phyloP scores from a whole-genome alignment of 2,888 invertebrate species.

The Chrysina gloriosa region DNA sequence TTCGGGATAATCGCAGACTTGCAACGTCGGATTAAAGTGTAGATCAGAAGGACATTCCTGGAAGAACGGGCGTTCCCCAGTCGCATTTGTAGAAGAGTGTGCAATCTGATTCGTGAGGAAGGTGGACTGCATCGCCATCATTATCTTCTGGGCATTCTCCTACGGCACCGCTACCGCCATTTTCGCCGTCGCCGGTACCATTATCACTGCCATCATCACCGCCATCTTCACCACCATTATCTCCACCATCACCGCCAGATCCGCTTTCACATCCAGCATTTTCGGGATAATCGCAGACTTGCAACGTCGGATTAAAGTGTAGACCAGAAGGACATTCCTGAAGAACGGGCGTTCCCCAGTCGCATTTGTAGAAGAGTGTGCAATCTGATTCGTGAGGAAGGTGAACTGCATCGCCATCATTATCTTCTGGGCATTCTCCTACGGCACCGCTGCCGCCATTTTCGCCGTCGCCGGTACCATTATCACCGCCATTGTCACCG shows the following conservation, averaged over 20 bases:
- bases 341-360: no score
- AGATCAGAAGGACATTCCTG: slow-evolving; percentile 40
- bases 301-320: no score
- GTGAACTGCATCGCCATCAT: no score
- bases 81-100: slow-evolving; percentile 39
- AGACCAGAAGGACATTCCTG: no score
- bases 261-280: background rate
- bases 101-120: slow-evolving; percentile 41
- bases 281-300: background rate
- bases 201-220: background rate
- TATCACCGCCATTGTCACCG: background rate
- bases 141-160: slow-evolving; percentile 2
- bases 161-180: background rate
- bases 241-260: background rate
- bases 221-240: background rate
- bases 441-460: background rate
- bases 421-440: no score
- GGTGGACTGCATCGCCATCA: background rate
- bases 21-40: slow-evolving; percentile 40
- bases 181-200: background rate
- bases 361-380: no score
- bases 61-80: slow-evolving; percentile 33
- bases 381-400: no score
- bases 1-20: slow-evolving; percentile 44
- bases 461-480: slow-evolving; percentile 9